phyloP scores from a whole-genome alignment of 1,140 invertebrate species.

The Apocrypta bakeri region DNA sequence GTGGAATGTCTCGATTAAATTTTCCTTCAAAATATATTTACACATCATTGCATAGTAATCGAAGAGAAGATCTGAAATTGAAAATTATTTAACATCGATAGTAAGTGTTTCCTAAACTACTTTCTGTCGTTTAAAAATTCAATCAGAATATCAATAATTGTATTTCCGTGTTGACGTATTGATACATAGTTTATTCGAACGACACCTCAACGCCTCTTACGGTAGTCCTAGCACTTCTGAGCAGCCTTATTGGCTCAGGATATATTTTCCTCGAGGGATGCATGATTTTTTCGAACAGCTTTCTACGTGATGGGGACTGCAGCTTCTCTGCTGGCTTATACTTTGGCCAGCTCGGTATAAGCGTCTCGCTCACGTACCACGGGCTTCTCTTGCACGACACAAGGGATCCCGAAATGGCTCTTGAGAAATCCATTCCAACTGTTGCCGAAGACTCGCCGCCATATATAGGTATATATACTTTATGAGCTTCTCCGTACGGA shows the following conservation, averaged over 20 bases:
- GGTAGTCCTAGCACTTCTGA: neutral
- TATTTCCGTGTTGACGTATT: neutral
- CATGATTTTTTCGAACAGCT: slow-evolving; percentile 49
- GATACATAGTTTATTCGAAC: neutral
- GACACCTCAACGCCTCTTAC: neutral
- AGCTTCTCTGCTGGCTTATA: neutral
- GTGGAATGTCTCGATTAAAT: no score
- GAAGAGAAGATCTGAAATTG: no score
- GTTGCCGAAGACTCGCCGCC: neutral
- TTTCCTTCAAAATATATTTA: no score
- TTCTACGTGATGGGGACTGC: slow-evolving; percentile 38
- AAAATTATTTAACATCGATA: no score
- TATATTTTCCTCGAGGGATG: slow-evolving; percentile 55
- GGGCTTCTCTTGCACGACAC: neutral
- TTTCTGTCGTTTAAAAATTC: no score
- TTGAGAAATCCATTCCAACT: slow-evolving; percentile 21
- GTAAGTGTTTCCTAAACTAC: no score
- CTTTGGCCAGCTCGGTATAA: neutral
- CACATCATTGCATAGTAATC: no score
- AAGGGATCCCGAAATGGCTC: neutral
- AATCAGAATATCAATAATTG: neutral
- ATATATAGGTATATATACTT: neutral
- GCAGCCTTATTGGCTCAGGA: neutral
- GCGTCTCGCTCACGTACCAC: neutral
- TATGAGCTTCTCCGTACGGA: neutral